Evolutionary conservation across 2,113 vertebrate species (phyloP).

Genomic region (Cyprinus carpio): DNA sequence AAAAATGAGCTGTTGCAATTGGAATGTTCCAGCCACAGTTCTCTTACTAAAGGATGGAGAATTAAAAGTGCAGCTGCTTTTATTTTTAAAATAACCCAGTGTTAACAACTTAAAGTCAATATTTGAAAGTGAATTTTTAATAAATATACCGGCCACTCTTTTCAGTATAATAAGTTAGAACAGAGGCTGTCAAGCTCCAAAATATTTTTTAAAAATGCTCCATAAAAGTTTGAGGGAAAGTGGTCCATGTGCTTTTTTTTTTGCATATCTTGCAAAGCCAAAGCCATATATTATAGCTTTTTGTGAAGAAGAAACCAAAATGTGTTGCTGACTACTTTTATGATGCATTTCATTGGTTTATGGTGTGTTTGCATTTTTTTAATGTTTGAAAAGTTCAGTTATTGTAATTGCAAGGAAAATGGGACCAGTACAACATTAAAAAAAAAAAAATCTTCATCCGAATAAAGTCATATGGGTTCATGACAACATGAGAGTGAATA

Average conservation of each 20-base stretch:
- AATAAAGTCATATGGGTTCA: not conserved
- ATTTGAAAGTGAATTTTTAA: not conserved
- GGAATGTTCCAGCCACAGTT: conserved; percentile 20
- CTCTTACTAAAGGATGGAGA: not conserved
- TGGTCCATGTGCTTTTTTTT: not conserved
- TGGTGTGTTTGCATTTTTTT: not conserved
- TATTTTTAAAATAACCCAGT: not conserved
- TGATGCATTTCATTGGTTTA: not conserved
- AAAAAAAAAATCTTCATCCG: not conserved
- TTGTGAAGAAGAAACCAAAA: not conserved
- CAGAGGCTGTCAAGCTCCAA: not conserved
- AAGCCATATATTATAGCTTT: not conserved
- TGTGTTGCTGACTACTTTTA: not conserved
- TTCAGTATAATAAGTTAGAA: not conserved
- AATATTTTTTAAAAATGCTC: not conserved
- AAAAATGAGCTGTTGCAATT: not conserved
- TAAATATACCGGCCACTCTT: not conserved
- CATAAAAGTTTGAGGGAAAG: not conserved
- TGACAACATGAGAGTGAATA: not conserved
- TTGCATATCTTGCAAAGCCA: not conserved
- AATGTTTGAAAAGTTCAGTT: not conserved
- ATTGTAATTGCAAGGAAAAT: not conserved
- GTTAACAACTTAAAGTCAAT: not conserved
- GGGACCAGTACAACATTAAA: not conserved
- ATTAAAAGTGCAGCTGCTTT: not conserved